Base-by-base conservation (phyloP, 2,113 vertebrate species). In the Odontophorus gujanensis region DNA sequence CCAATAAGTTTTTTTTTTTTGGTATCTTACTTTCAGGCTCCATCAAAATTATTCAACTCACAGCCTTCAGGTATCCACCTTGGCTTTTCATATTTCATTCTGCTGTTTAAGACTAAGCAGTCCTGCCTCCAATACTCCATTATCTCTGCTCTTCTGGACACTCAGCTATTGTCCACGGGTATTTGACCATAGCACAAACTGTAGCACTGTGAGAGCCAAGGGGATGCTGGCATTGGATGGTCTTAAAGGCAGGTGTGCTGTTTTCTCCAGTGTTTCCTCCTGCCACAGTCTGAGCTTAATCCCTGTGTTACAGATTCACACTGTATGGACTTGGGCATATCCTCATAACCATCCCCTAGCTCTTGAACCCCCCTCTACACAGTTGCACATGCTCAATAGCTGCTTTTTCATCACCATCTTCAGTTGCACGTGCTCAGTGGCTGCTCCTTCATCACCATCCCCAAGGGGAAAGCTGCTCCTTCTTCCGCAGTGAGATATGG, bases 321-420 rank as follows among this genome's bases (percentile, higher is more conserved):
- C 40, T 21, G 30, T 30, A 45, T 0, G 1, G 7, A 66, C n/a
- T 87, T 3, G 0, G 20, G 22, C 16, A 34, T 10, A 13, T 57
- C 30, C 7, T 62, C 40, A 13, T 32, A 83, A n/a, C 30, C 15
- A 85, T 2, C 1, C 1, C 1, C 11, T 11, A 24, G 17, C 32
- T 81, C 32, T 28, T 68, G 57, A 87, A 42, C 19, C 14, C 14
- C 11, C 4, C 7, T 47, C 14, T 1, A 0, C 28, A 58, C 79
- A 36, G 26, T 48, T 71, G 11, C 58, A 9, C 53, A 20, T 1
- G 21, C 72, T 50, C 63, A n/a, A 34, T 32, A 85, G 42, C 48
- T 51, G 50, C 50, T 26, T 51, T 50, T 51, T 26, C 24, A 51
- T 26, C 50, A 14, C 50, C 24, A 26, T 26, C 50, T 51, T 13